Evolutionary conservation across 2,888 invertebrate species (phyloP).

Genomic region (Gymnocheta viridis): DNA sequence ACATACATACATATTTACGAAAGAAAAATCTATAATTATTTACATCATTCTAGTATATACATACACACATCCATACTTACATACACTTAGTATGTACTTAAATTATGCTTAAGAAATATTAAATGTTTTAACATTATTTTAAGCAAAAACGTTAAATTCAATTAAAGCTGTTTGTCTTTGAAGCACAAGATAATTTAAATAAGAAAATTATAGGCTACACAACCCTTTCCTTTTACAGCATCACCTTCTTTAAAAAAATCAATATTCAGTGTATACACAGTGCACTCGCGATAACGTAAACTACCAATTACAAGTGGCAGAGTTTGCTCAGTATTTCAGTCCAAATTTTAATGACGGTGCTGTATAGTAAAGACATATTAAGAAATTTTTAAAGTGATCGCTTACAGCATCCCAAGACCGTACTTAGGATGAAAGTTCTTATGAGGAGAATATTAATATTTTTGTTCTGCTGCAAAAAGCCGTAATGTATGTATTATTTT

Average conservation of each 20-base stretch:
- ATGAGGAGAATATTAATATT: no score
- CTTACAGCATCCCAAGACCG: no score
- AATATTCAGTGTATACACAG: neutral
- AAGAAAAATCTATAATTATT: slow-evolving; percentile 25
- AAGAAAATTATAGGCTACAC: slow-evolving; percentile 11
- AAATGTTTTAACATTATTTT: slow-evolving; percentile 32
- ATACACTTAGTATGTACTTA: neutral
- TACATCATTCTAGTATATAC: slow-evolving; percentile 12
- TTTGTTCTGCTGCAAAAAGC: no score
- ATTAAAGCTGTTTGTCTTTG: slow-evolving; percentile 49
- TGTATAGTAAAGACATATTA: no score
- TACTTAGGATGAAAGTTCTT: no score
- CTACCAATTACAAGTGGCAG: no score
- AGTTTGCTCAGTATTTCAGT: no score
- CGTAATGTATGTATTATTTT: no score
- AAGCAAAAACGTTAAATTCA: neutral
- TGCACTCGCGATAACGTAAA: neutral
- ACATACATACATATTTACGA: slow-evolving; percentile 30
- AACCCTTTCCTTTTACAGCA: neutral
- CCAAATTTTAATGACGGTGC: no score
- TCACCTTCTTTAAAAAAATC: neutral
- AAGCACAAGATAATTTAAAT: slow-evolving; percentile 47
- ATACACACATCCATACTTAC: slow-evolving; percentile 7
- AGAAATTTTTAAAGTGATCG: no score
- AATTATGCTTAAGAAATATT: slow-evolving; percentile 21